Percentiles rank a stretch among this genome's conserved stretches.
Evolutionary conservation across 2,888 invertebrate genomes (phyloP).

Genomic region (Morinoia aosen): DNA sequence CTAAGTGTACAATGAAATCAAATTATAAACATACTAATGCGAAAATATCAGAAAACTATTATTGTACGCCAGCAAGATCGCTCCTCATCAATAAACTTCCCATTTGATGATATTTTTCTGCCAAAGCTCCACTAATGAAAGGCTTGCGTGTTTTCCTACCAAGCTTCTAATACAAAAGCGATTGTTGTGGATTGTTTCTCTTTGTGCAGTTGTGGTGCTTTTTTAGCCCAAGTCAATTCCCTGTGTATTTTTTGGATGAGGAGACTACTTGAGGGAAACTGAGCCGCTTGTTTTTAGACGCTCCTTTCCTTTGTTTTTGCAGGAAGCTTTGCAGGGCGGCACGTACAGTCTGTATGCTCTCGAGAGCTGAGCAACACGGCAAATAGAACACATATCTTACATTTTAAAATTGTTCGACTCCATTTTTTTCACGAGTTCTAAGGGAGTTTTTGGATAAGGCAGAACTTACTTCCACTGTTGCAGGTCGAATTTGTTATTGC

Average conservation of each 20-base stretch:
- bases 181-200: background rate
- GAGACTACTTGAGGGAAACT: background rate
- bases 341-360: background rate
- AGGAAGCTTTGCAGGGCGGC: background rate
- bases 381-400: background rate
- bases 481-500: background rate
- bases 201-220: background rate
- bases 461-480: background rate
- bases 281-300: background rate
- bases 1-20: background rate
- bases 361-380: background rate
- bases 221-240: background rate
- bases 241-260: background rate
- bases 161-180: background rate
- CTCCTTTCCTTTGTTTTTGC: background rate
- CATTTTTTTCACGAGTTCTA: too few relatives aligned
- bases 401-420: too few relatives aligned
- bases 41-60: too few relatives aligned
- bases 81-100: too few relatives aligned
- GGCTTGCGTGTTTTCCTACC: background rate
- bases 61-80: too few relatives aligned
- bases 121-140: too few relatives aligned
- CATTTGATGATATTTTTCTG: too few relatives aligned
- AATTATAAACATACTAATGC: too few relatives aligned
- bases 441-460: background rate